Conservation (phyloP, 2,888 invertebrate genomes). For the Hermodice carunculata region DNA sequence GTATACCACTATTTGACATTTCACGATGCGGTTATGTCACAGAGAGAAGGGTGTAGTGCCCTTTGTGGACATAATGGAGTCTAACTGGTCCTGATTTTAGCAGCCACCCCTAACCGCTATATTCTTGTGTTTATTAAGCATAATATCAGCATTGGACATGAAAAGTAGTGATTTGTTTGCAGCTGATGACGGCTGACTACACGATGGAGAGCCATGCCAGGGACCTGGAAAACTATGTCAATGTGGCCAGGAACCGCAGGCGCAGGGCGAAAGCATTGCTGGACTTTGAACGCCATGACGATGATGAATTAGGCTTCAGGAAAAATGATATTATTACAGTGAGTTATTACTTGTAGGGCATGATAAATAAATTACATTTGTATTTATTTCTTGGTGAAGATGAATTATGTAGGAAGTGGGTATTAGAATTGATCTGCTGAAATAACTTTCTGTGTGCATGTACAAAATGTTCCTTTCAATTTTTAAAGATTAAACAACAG, state of each 20-base stretch:
- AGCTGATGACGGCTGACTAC: constrained; percentile 87
- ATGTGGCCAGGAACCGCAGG: constrained; percentile 78
- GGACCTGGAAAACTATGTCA: constrained; percentile 95
- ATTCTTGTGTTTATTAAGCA: no score
- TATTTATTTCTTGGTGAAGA: no score
- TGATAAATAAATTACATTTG: neutral
- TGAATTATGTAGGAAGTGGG: no score
- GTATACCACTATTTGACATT: no score
- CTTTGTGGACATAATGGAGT: no score
- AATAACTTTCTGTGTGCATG: neutral
- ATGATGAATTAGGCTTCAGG: constrained; percentile 97
- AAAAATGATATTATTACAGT: constrained; percentile 99
- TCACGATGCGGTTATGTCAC: no score
- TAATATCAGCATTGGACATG: no score
- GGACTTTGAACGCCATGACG: constrained; percentile 97
- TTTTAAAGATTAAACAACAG: no score
- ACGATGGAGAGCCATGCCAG: constrained; percentile 94
- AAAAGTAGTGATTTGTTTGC: no score
- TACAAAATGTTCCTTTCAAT: neutral
- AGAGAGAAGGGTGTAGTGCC: no score
- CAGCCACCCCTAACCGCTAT: no score
- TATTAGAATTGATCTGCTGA: neutral
- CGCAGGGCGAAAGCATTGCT: constrained; percentile 94
- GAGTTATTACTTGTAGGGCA: constrained; percentile 35
- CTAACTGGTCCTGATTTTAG: no score